phyloP scores from a whole-genome alignment of 37 sponge, comb jelly and placozoan genomes.

The Amphimedon queenslandica region DNA sequence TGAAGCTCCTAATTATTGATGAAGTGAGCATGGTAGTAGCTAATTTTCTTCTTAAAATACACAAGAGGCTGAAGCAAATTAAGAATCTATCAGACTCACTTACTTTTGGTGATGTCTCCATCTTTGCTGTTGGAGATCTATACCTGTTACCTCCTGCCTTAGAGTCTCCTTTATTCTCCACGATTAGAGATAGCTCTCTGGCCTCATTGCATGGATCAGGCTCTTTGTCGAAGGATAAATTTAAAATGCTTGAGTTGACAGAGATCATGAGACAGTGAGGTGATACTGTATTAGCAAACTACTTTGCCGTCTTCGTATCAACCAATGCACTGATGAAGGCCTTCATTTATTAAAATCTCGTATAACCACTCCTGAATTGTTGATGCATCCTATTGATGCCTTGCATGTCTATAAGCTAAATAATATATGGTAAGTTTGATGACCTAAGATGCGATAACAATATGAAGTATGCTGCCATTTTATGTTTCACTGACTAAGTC shows the following conservation, averaged over 20 bases:
- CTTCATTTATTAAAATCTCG: conserved; percentile 16
- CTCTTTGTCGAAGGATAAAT: conserved; percentile 36
- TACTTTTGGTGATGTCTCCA: conserved; percentile 19
- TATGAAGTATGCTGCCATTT: too few relatives aligned
- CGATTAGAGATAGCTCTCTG: conserved; percentile 16
- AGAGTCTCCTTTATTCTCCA: conserved; percentile 16
- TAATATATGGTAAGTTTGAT: too few relatives aligned
- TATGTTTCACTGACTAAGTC: too few relatives aligned
- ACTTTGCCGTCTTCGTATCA: conserved; percentile 29
- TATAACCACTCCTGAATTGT: background rate
- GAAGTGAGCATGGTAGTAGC: conserved; percentile 51
- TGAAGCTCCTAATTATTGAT: conserved; percentile 48
- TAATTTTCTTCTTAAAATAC: conserved; percentile 23
- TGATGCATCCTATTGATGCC: conserved; percentile 23
- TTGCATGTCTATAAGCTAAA: conserved; percentile 38
- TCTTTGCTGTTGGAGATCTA: conserved; percentile 42
- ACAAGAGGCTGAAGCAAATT: conserved; percentile 32
- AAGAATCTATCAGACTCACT: conserved; percentile 7
- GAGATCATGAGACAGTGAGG: conserved; percentile 35
- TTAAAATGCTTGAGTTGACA: conserved; percentile 29
- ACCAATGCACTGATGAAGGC: conserved; percentile 23
- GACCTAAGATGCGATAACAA: too few relatives aligned
- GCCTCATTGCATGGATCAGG: conserved; percentile 38
- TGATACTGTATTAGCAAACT: conserved; percentile 20
- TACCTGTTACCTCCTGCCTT: conserved; percentile 33